A percentile compares a stretch with the other conserved stretches of the same genome.
These are phyloP conservation scores for Sialis fuliginosa DNA, from an alignment of 2,888 invertebrate species.

Conservation along the genomic window DNA sequence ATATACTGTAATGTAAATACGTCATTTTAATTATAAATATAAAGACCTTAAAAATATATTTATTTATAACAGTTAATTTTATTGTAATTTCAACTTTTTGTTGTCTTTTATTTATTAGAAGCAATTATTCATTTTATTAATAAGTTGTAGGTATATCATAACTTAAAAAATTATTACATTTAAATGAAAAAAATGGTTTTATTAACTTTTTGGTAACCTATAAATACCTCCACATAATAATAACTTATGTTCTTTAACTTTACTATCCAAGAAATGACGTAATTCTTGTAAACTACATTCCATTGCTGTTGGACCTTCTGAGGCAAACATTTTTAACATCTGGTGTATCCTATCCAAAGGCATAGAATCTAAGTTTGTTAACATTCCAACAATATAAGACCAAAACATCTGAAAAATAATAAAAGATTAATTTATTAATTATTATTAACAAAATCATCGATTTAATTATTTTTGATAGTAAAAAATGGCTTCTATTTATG, in stretches of 20 bases:
- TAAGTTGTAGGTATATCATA: too few relatives aligned
- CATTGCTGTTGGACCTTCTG: slow-evolving; percentile 70
- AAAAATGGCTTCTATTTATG: too few relatives aligned
- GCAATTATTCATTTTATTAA: too few relatives aligned
- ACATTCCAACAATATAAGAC: slow-evolving; percentile 95
- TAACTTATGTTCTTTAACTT: slow-evolving; percentile 80
- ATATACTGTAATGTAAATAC: too few relatives aligned
- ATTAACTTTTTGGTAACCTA: slow-evolving; percentile 56
- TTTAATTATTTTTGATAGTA: too few relatives aligned
- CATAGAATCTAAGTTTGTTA: slow-evolving; percentile 83
- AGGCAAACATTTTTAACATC: slow-evolving; percentile 93
- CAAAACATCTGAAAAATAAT: slow-evolving; percentile 52
- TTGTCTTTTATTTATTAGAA: too few relatives aligned
- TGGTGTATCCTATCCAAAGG: slow-evolving; percentile 86
- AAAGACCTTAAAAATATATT: too few relatives aligned
- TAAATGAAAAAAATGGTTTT: neutral
- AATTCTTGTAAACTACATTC: slow-evolving; percentile 82
- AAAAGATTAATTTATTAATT: neutral
- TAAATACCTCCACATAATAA: slow-evolving; percentile 75
- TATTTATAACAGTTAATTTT: too few relatives aligned
- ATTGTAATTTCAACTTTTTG: too few relatives aligned
- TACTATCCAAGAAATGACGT: slow-evolving; percentile 75
- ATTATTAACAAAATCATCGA: too few relatives aligned
- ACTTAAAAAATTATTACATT: too few relatives aligned
- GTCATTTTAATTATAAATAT: too few relatives aligned